Evolutionary conservation across 2,888 invertebrate genomes (phyloP).

Genomic region (Lottia gigantea): DNA sequence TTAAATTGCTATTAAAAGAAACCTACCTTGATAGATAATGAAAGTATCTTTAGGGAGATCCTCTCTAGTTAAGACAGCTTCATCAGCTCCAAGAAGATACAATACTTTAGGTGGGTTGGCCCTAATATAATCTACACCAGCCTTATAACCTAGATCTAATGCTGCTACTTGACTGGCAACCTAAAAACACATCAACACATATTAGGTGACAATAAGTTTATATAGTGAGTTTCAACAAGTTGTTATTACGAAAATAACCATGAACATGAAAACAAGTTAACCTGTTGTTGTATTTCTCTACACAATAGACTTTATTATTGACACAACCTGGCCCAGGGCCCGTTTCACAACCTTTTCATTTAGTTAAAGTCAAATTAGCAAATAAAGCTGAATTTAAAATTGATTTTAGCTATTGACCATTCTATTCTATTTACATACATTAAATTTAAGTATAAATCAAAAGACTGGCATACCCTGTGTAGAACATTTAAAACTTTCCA

Average conservation of each 20-base stretch:
- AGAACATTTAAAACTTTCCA: conserved; percentile 93
- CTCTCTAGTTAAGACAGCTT: conserved; percentile 79
- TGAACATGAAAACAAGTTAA: too few species aligned
- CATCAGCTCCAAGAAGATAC: conserved; percentile 94
- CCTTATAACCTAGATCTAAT: conserved; percentile 91
- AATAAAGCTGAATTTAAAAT: too few species aligned
- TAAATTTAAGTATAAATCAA: background rate
- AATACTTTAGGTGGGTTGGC: conserved; percentile 80
- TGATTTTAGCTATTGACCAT: too few species aligned
- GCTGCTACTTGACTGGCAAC: conserved; percentile 81
- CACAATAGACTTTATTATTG: too few species aligned
- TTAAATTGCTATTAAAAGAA: too few species aligned
- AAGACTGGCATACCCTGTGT: conserved; percentile 77
- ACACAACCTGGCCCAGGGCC: too few species aligned
- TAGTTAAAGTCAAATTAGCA: too few species aligned
- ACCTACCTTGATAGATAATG: conserved; percentile 80
- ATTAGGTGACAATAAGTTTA: background rate
- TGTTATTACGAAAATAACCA: too few species aligned
- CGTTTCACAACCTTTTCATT: too few species aligned
- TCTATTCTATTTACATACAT: too few species aligned
- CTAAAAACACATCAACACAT: conserved; percentile 37
- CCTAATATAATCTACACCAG: conserved; percentile 76
- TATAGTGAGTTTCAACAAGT: too few species aligned
- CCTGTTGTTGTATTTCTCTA: too few species aligned
- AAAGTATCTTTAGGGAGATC: conserved; percentile 85